Base-by-base conservation (phyloP, 2,888 invertebrate species). In the Tenthredo livida region DNA sequence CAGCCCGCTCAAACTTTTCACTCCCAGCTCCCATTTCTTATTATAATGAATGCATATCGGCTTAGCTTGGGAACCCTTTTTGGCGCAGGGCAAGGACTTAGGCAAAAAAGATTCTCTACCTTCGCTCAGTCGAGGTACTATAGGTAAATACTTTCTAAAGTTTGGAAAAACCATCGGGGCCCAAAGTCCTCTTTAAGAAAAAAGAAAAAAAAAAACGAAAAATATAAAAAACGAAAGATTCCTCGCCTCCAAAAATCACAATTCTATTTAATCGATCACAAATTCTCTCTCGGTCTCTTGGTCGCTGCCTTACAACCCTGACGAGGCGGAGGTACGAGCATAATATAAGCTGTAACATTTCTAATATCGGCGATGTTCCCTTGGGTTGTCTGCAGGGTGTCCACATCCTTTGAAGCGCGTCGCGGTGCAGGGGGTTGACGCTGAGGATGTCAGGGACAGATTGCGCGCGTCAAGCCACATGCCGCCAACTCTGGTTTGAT, bases 41-140 rank as follows among this genome's bases (percentile, higher is more conserved):
- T 92, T 92, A 91, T 93, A 93, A 93, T 92, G 92, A 93, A 93
- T 93, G 92, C 91, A 93, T 92, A 93, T 93, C 92, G 92, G 93
- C 93, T 93, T 93, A 93, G 90, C 84, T 90, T 89, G 88, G 89
- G 90, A 92, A 92, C 91, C 90, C 90, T 92, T 91, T 92, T 90
- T 87, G 87, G 87, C 87, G 85, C 9, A 33, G 67, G 29, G 83
- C 70, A 88, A 84, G 88, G 88, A 90, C 89, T 90, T 89, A 85
- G 86, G 86, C 84, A 75, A 40, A 83, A 67, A 83, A 86, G 70
- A 75, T 84, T 84, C 82, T 78, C 40, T 47, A 17, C 47, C 50
- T 29, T 7, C 17, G 4, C 17, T 54, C 33, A 33, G 17, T 25
- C 40, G 25, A 1, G 54, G n/a, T 54, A 54, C 54, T 21, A 29